Base-by-base conservation (phyloP, 2,113 vertebrate species). In the Carassius auratus region DNA sequence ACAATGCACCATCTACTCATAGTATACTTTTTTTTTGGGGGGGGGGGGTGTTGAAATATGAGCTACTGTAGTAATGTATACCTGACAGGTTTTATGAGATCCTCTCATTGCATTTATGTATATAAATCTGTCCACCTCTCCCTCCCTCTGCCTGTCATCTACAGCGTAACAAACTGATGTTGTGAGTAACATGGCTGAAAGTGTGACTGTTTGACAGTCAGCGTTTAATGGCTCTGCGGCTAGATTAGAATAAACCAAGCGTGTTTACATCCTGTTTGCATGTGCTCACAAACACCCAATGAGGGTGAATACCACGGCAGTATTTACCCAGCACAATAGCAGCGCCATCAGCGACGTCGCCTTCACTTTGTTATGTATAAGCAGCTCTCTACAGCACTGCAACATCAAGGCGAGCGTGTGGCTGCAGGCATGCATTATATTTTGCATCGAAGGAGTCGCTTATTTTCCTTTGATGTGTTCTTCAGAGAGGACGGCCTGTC, bases 391-490 rank as follows among this genome's bases (percentile, higher is more conserved):
- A 74, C 85, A 76, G 90, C 91, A 92, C 87, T 85, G 90, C 85
- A 87, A 93, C 93, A 93, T 94, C 94, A 94, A 94, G 93, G 94
- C 91, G 8, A 91, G 90, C 90, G 91, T 62, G 84, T 93, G 87
- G 93, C 93, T 95, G 84, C 91, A 68, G 94, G 94, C 93, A 89
- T 90, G 90, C 90, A 92, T 94, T 92, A 94, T 91, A 93, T 91
- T 91, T 93, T 93, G 92, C 90, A 91, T 91, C 92, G 90, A 93
- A 91, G 90, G 91, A 93, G 92, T 92, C 90, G 90, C 89, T 93
- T 92, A 88, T 91, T 86, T 84, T 87, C 90, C 94, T 95, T 95
- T 95, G 94, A 95, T 94, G 93, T 93, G 90, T 93, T 92, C 93
- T 95, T 93, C 92, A 92, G 90, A 92, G 92, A 93, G 92, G 91